A percentile compares a stretch with the other conserved stretches of the same genome.
These are phyloP conservation scores for Panorpa germanica DNA, from an alignment of 2,888 invertebrate species.

Conservation along the genomic window DNA sequence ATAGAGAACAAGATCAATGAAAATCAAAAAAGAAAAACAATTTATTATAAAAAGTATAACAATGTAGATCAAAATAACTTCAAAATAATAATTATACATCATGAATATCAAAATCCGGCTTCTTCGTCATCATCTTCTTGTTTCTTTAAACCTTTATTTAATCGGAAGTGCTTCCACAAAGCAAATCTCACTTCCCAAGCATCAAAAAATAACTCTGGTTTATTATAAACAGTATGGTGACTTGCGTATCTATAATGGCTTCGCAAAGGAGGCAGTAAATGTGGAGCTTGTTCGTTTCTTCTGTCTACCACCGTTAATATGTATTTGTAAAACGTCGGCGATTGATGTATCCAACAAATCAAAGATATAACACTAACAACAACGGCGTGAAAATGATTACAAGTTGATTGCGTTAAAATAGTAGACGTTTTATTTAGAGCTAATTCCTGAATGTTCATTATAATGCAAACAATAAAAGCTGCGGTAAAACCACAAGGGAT, in stretches of 20 bases:
- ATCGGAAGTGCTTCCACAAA: conserved; percentile 38
- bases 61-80: too few species aligned
- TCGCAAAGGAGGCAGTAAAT: conserved; percentile 39
- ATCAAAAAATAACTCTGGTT: conserved; percentile 39
- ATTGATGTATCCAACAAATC: conserved; percentile 40
- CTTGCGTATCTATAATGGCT: conserved; percentile 30
- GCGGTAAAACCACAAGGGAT: conserved; percentile 41
- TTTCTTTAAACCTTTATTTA: too few species aligned
- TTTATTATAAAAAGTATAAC: too few species aligned
- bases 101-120: too few species aligned
- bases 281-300: conserved; percentile 38
- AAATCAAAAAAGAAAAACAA: too few species aligned
- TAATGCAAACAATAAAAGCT: conserved; percentile 32
- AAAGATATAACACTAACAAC: conserved; percentile 38
- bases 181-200: conserved; percentile 46
- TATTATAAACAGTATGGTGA: conserved; percentile 37
- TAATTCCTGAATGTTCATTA: conserved; percentile 39
- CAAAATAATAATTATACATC: too few species aligned
- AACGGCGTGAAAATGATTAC: conserved; percentile 36
- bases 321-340: conserved; percentile 33
- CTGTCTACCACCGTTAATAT: conserved; percentile 33
- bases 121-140: too few species aligned
- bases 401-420: conserved; percentile 16
- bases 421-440: conserved; percentile 24
- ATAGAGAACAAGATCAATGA: too few species aligned